Base-by-base conservation (phyloP, 2,797 vertebrate species). In the Molossus alvarezi region DNA sequence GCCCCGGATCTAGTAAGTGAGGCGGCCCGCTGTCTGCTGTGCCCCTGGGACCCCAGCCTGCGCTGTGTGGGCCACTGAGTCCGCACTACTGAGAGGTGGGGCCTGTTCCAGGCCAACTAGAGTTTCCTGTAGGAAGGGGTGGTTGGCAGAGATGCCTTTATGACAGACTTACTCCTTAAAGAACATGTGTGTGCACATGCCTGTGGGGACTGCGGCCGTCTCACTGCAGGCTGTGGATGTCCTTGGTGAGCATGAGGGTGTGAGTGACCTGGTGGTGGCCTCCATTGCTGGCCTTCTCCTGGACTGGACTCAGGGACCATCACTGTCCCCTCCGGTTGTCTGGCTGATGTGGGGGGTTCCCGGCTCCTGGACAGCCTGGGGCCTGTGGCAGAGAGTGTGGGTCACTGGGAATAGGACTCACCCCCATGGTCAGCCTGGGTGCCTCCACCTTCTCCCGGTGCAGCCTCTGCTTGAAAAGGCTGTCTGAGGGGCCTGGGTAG, bases 1-100 rank as follows among this genome's bases (percentile, higher is more conserved):
- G 93, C 99, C 99, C 93, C 99, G 99, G 97, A 99, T 99, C 98
- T 99, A 99, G 99, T 99, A 98, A 99, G 99, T 98, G 96, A 94
- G 73, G 51, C 0, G 0, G 77, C 60, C 41, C 0, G 1, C 9
- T 17, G 65, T 41, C 84, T 87, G 71, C 0, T 4, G 41, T 65
- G 5, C 69, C 57, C 55, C 29, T 13, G 64, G 67, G 60, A 41
- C 23, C 1, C 14, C 27, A 20, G 0, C 13, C 37, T 33, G 62
- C 57, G 25, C 18, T 0, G 0, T 2, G 3, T 0, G 72, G 55
- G 41, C 55, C 45, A 45, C 64, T 21, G 69, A 75, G 75, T 51
- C 67, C 33, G 14, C 9, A 73, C 20, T 41, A 0, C 11, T 7
- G 62, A 80, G 45, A 27, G 45, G 53, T 17, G 17, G 62, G 55